Percentiles rank a stretch among this genome's conserved stretches.
These are phyloP conservation scores for Meta bourneti DNA, from an alignment of 2,888 invertebrate species.

Conservation along the genomic window DNA sequence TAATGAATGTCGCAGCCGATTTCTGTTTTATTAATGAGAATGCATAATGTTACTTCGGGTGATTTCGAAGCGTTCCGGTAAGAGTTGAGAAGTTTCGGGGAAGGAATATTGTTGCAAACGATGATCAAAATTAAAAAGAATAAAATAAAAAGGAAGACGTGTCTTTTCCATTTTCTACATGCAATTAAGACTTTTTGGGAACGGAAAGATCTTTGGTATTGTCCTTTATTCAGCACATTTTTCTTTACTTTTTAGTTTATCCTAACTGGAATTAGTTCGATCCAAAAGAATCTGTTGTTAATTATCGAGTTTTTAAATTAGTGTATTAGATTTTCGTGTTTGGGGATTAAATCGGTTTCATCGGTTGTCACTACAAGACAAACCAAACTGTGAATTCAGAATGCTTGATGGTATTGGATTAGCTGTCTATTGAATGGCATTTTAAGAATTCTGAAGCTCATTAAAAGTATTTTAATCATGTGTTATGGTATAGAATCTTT, in stretches of 20 bases:
- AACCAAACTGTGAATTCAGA: no score
- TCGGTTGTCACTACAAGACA: neutral
- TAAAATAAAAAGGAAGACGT: neutral
- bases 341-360: neutral
- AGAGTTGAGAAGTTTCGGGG: neutral
- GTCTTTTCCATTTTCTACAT: neutral
- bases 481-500: no score
- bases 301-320: neutral
- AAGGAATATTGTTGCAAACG: conserved; percentile 4
- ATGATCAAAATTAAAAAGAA: neutral
- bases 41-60: conserved; percentile 25
- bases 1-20: conserved; percentile 36
- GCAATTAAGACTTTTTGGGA: conserved; percentile 11
- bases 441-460: neutral
- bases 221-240: neutral
- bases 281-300: neutral
- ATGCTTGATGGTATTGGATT: neutral
- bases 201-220: neutral
- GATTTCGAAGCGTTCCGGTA: neutral
- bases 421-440: no score
- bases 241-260: neutral
- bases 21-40: conserved; percentile 38
- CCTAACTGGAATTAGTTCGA: neutral
- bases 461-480: no score
- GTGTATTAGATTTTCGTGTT: neutral